Evolutionary conservation across 1,140 invertebrate genomes (phyloP).

Genomic region (Aphelinus certus): DNA sequence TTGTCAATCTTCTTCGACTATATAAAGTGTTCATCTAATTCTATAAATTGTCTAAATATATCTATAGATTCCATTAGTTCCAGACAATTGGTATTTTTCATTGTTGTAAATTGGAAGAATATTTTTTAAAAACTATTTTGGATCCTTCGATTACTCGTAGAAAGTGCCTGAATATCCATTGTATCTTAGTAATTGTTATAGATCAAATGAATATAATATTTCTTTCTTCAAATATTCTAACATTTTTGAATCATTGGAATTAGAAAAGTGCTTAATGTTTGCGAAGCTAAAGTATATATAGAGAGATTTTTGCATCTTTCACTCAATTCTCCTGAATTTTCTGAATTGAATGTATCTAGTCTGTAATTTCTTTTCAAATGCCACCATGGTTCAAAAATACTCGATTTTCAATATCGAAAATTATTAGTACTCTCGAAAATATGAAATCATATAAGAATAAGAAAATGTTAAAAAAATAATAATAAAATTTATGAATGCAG

Average conservation of each 20-base stretch:
- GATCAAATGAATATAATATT: constrained; percentile 45
- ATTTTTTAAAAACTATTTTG: constrained; percentile 20
- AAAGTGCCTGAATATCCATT: constrained; percentile 63
- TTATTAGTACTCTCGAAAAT: constrained; percentile 4
- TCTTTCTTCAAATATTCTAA: constrained; percentile 49
- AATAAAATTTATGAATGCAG: constrained; percentile 28
- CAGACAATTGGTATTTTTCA: constrained; percentile 19
- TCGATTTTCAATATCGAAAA: constrained; percentile 22
- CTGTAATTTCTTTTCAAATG: constrained; percentile 23
- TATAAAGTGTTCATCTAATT: constrained; percentile 31
- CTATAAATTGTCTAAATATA: constrained; percentile 35
- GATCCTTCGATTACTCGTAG: constrained; percentile 56
- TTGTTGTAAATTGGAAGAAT: constrained; percentile 14
- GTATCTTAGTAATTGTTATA: constrained; percentile 43
- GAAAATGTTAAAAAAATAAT: constrained; percentile 32
- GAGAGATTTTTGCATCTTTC: constrained; percentile 20
- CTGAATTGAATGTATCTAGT: constrained; percentile 25
- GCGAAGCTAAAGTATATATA: constrained; percentile 25
- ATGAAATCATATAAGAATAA: constrained; percentile 27
- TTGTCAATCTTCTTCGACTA: constrained; percentile 16
- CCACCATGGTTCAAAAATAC: constrained; percentile 33
- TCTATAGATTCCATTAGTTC: constrained; percentile 26
- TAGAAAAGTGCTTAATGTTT: constrained; percentile 23
- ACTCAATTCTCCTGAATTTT: neutral
- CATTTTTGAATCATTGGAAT: constrained; percentile 48